Conservation (phyloP, 2,113 vertebrate species). For the Ceratotherium simum region DNA sequence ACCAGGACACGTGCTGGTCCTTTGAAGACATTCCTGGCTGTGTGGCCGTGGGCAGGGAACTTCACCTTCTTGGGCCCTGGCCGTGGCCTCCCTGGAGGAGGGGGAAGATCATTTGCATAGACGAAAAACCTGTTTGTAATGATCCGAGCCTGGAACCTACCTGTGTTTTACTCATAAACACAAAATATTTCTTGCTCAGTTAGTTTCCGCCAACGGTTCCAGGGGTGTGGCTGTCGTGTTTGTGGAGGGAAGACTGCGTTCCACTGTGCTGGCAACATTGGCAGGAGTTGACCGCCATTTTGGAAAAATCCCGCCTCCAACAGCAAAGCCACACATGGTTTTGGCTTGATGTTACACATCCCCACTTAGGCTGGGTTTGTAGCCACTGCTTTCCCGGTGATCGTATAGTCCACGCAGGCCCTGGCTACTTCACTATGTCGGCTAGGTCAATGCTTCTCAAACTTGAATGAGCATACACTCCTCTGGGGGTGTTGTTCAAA, state of each 20-base stretch:
- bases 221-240: background rate
- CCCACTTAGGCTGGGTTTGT: background rate
- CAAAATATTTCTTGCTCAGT: background rate
- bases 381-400: background rate
- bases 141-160: background rate
- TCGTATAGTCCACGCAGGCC: background rate
- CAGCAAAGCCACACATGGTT: background rate
- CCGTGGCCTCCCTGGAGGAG: too few relatives aligned
- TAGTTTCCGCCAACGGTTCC: background rate
- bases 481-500: background rate
- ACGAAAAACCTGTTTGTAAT: background rate
- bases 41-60: background rate
- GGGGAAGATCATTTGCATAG: background rate
- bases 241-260: background rate
- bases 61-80: background rate
- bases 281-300: background rate
- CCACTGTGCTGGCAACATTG: fast-evolving
- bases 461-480: background rate
- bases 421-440: background rate
- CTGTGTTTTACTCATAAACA: background rate
- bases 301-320: background rate
- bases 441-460: background rate
- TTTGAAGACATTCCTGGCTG: background rate
- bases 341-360: background rate
- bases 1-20: background rate